Base-by-base conservation (phyloP, 2,113 vertebrate genomes). In the Panthera tigris region DNA sequence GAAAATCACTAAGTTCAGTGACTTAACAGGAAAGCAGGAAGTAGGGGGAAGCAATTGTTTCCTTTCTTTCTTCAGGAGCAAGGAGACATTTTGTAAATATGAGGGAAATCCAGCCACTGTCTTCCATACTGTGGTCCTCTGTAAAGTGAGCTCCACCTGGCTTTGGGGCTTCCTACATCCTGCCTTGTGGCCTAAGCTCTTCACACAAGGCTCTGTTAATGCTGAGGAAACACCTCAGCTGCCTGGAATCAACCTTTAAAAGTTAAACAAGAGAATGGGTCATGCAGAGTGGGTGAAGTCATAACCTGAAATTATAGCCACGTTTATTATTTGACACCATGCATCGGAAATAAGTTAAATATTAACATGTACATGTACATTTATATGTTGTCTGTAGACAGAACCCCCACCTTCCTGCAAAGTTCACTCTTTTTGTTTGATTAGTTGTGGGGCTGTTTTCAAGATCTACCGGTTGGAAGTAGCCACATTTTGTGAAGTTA, bases 401-500 rank as follows among this genome's bases (percentile, higher is more conserved):
- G 55, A 83, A 50, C 33, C 61, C 21, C 33, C 39, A 80, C 50
- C 73, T 79, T 81, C n/a, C 48, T 63, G 79, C 74, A 45, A 94
- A 50, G 45, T 36, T 87, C 57, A 33, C 69, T 71, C 8, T 31
- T 87, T n/a, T 29, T 68, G 31, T 94, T 83, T 90, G 81, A 96
- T 91, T 90, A 12, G 36, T 83, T 97, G 79, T 68, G 82, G 65
- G 84, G 92, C 31, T 95, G 76, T 97, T 96, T 97, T 94, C 41
- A 89, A 98, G 94, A 97, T 87, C 65, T 97, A 0, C 0, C 88
- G 85, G 55, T 97, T 94, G 97, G 36, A 96, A 96, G 92, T 31
- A 86, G 94, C 87, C 88, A 23, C 63, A 11, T 25, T 96, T 88
- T 97, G 66, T 81, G 68, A 98, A 98, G 73, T 95, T 91, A 97